Evolutionary conservation across 2,113 vertebrate species (phyloP), one percentile per base, ranked within the genome.

Genomic region (Pedetes capensis): DNA sequence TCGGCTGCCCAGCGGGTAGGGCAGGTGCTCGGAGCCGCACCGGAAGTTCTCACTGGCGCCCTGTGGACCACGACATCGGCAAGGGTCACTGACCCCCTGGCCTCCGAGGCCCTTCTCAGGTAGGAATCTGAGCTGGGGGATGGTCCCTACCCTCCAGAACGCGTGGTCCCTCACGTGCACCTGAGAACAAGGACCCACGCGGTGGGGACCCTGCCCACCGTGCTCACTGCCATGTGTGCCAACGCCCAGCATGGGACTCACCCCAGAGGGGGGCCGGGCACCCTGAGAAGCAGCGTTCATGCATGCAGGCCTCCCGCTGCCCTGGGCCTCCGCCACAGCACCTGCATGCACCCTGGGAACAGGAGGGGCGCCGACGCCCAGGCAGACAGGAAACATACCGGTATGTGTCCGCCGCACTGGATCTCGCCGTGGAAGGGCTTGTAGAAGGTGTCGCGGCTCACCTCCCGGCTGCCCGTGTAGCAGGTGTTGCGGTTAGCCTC

Each of bases 11-110:
- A 99, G 96, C 0, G 99, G 99, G 44, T 99, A 99, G 0, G 99
- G 99, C 93, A 99, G 98, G 97, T 99, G 99, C 95, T 99, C 99
- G 0, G 98, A 99, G 64, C 99, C 99, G 69, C 99, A 99, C 2
- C 71, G 97, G 96, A 98, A 99, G 2, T 0, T 93, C 49, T 88
- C 17, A 37, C 97, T 98, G 97, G 97, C 96, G 0, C 59, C 95
- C 97, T 97, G 63, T 0, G 7, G 87, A 91, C 44, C 79, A 11
- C 0, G 5, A 64, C 0, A 0, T 84, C 27, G 49, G 11, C 2
- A 25, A 39, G 2, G 11, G 82, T 55, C 20, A 47, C 1, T 3
- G 68, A 39, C 17, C 4, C 20, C 68, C 27, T 20, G 3, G 29
- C 34, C 20, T 27, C 2, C 6, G 3, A 42, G 4, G 39, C 22